Evolutionary conservation across 2,888 invertebrate genomes (phyloP).

Genomic region (Blastobasis lacticolella): DNA sequence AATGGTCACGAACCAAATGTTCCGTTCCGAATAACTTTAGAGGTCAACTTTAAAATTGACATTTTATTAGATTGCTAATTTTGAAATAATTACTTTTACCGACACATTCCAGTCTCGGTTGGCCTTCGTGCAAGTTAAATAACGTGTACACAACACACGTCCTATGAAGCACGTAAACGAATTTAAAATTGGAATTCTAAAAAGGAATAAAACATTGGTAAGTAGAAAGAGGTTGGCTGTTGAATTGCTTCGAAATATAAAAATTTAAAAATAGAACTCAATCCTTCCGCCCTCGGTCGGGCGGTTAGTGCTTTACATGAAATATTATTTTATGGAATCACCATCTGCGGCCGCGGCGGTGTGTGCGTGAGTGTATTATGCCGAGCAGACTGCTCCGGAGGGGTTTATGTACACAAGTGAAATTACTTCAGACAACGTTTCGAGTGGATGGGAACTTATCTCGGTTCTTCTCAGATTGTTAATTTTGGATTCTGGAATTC

Average conservation of each 20-base stretch:
- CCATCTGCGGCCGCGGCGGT: constrained; percentile 59
- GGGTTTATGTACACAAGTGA: constrained; percentile 65
- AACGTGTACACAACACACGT: too few relatives aligned
- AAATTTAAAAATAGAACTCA: constrained; percentile 70
- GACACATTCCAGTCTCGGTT: background rate
- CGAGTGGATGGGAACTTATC: constrained; percentile 64
- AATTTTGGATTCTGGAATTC: constrained; percentile 20
- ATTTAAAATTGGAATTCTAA: constrained; percentile 5
- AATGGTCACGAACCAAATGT: constrained; percentile 59
- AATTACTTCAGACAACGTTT: constrained; percentile 64
- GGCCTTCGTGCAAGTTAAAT: background rate
- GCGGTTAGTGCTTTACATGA: constrained; percentile 71
- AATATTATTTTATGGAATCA: constrained; percentile 75
- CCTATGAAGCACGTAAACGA: background rate
- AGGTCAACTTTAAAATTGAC: constrained; percentile 43
- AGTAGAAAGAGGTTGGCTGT: constrained; percentile 10
- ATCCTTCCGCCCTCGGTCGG: constrained; percentile 71
- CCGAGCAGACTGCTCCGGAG: constrained; percentile 33
- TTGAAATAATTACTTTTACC: constrained; percentile 10
- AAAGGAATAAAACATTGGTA: constrained; percentile 6
- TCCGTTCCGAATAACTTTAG: constrained; percentile 36
- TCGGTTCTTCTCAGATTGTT: constrained; percentile 42
- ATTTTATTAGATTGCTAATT: constrained; percentile 17
- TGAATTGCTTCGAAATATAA: constrained; percentile 64
- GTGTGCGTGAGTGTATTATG: constrained; percentile 48